Base-by-base conservation (phyloP, 2,113 vertebrate genomes). In the Carlito syrichta region DNA sequence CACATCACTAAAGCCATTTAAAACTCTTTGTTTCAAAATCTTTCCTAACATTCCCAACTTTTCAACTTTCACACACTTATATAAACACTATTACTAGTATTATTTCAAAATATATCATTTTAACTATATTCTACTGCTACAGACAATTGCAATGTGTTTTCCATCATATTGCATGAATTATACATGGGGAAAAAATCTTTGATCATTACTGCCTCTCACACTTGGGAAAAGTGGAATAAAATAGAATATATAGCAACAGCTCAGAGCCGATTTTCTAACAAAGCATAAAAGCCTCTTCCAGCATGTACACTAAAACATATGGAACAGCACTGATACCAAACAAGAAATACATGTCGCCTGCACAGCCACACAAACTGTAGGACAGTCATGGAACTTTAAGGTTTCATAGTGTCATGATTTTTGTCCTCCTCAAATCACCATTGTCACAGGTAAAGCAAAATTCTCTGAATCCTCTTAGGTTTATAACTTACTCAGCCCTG, bases 401-500 rank as follows among this genome's bases (percentile, higher is more conserved):
- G 22, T 71, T 93, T 77, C 56, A 62, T 27, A 54, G 32, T 45
- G 54, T 66, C 82, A 0, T 48, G 83, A 88, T 83, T 87, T 91
- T 22, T 10, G 40, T 81, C 82, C 85, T 84, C 91, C 38, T 87
- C 76, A 81, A 89, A 96, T 86, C 66, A 95, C n/a, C 79, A 27
- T 54, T n/a, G 82, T 22, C 89, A 86, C 32, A 96, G 88, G 68
- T 68, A 73, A 73, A 27, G 56, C 62, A 92, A 84, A 68, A 85
- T 92, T 95, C 56, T 93, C 92, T 63, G 77, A 93, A 96, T 85
- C 66, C 93, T 77, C 69, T 45, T 56, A 87, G 43, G 94, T 14
- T 94, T 78, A 50, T 13, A 89, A 60, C 4, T 54, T 91, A 62
- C 77, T 97, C 92, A 73, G 54, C 45, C 52, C 50, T 69, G 16